These are phyloP conservation scores for Malachius bipustulatus DNA, from an alignment of 2,888 invertebrate species.

Conservation along the genomic window DNA sequence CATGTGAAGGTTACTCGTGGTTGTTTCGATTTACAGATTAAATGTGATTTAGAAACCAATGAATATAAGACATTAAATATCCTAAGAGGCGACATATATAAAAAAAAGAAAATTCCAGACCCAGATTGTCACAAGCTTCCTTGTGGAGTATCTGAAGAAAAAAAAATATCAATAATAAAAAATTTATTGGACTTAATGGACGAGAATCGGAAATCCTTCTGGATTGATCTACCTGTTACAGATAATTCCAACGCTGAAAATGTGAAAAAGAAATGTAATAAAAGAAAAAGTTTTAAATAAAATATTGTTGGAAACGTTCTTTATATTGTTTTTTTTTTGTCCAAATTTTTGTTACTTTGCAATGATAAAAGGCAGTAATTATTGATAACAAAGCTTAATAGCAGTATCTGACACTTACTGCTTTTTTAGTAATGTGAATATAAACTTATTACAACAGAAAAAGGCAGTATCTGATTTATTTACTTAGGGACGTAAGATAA, in stretches of 20 bases:
- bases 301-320: not conserved
- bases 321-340: not conserved
- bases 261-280: not conserved
- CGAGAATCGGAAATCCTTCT: conserved; percentile 5
- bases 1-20: conserved; percentile 7
- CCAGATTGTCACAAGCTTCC: conserved; percentile 3
- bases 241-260: not conserved
- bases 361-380: conserved; percentile 6
- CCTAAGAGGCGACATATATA: conserved; percentile 6
- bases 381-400: conserved; percentile 1
- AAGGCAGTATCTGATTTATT: conserved; percentile 1
- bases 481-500: not conserved
- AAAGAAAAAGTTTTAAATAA: conserved; percentile 2
- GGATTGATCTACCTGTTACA: conserved; percentile 7
- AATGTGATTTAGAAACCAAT: conserved; percentile 5
- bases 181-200: conserved; percentile 5
- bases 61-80: conserved; percentile 5
- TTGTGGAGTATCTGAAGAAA: conserved; percentile 5
- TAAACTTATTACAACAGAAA: not conserved
- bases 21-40: conserved; percentile 7
- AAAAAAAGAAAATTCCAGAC: conserved; percentile 5
- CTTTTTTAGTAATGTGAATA: conserved; percentile 4
- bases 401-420: conserved; percentile 6
- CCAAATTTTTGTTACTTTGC: conserved; percentile 3
- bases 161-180: conserved; percentile 4